Conservation (phyloP, 2,797 vertebrate genomes). For the Gymnopithys bicolor region DNA sequence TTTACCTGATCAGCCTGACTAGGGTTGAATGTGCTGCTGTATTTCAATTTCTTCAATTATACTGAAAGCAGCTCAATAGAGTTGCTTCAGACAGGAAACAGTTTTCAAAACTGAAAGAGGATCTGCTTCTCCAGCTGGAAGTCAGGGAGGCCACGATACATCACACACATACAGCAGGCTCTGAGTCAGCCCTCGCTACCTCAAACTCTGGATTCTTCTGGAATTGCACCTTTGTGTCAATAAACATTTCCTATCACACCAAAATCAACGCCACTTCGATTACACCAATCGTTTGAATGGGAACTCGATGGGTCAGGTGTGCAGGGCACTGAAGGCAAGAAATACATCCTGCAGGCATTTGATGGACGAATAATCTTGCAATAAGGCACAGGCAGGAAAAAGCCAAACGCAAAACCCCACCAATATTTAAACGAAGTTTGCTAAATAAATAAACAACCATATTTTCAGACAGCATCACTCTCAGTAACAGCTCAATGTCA, state of each 20-base stretch:
- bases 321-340: background rate
- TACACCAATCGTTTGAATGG: fast-evolving
- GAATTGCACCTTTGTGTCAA: background rate
- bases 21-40: background rate
- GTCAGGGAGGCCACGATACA: background rate
- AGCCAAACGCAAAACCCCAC: background rate
- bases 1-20: background rate
- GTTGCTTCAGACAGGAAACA: conserved; percentile 23
- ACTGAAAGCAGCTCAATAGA: background rate
- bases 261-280: background rate
- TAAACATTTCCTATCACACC: background rate
- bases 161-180: background rate
- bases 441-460: background rate
- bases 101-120: conserved; percentile 23
- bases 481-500: background rate
- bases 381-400: background rate
- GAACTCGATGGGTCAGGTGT: background rate
- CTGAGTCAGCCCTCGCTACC: background rate
- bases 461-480: background rate
- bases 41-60: background rate
- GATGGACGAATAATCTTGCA: background rate
- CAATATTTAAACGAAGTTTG: background rate
- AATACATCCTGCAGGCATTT: background rate
- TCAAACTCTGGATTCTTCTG: background rate
- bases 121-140: background rate